These are phyloP conservation scores for Drosophila baimaii DNA, from an alignment of 1,140 invertebrate genomes.

Conservation along the genomic window DNA sequence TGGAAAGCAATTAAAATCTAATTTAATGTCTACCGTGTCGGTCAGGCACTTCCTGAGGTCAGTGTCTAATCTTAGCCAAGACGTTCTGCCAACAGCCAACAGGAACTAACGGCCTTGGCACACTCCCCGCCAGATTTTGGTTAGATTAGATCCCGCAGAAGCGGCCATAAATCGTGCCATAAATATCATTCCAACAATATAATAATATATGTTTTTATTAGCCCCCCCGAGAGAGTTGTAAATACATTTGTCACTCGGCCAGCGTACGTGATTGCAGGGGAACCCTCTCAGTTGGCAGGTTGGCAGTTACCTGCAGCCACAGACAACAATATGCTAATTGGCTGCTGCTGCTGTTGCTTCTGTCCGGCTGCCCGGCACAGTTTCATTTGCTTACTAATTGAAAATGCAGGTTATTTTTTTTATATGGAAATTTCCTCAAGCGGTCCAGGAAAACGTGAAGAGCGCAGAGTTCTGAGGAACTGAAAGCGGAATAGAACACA, in stretches of 20 bases:
- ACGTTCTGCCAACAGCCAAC: slow-evolving; percentile 12
- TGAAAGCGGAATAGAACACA: slow-evolving; percentile 6
- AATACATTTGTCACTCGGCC: slow-evolving; percentile 44
- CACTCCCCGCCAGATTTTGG: slow-evolving; percentile 32
- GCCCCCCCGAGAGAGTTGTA: slow-evolving; percentile 19
- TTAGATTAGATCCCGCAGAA: slow-evolving; percentile 14
- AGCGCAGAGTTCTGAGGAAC: neutral
- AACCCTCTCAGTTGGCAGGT: slow-evolving; percentile 24
- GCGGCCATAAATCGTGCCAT: slow-evolving; percentile 61
- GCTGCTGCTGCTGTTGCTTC: neutral
- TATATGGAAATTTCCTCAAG: slow-evolving; percentile 21
- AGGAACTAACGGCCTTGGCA: slow-evolving; percentile 36
- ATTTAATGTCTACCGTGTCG: slow-evolving; percentile 46
- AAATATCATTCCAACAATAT: slow-evolving; percentile 50
- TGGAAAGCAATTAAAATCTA: slow-evolving; percentile 41
- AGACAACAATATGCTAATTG: slow-evolving; percentile 41
- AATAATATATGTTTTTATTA: slow-evolving; percentile 51
- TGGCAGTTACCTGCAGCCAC: slow-evolving; percentile 20
- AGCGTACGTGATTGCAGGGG: slow-evolving; percentile 38
- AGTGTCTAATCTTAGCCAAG: slow-evolving; percentile 30
- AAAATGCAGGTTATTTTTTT: slow-evolving; percentile 43
- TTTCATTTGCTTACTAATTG: slow-evolving; percentile 33
- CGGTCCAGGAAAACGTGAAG: slow-evolving; percentile 44
- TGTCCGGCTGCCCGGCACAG: slow-evolving; percentile 10
- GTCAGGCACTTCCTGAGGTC: slow-evolving; percentile 54